Evolutionary conservation across 1,140 invertebrate species (phyloP).

Genomic region (Megalonaias nervosa): DNA sequence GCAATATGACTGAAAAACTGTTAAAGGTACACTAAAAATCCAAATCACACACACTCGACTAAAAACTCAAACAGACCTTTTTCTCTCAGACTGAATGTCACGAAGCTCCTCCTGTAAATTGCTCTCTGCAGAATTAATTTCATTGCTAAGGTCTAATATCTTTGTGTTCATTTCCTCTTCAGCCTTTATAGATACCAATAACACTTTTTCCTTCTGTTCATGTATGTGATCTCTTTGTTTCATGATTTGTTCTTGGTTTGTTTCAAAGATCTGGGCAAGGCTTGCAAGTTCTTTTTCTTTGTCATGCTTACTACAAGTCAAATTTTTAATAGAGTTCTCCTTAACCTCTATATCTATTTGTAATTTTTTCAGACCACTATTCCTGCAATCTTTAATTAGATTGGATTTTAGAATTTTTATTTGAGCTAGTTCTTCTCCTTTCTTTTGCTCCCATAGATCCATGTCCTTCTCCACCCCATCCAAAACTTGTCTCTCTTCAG

Average conservation of each 20-base stretch:
- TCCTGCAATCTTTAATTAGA: conserved; percentile 29
- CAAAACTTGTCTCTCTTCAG: conserved; percentile 51
- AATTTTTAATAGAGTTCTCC: conserved; percentile 27
- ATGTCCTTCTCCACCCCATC: conserved; percentile 56
- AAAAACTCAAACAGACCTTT: conserved; percentile 40
- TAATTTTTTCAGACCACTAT: conserved; percentile 34
- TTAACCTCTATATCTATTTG: conserved; percentile 34
- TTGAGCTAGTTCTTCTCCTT: conserved; percentile 37
- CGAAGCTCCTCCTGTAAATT: conserved; percentile 38
- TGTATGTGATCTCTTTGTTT: conserved; percentile 32
- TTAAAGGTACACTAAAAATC: too few relatives aligned
- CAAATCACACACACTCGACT: too few relatives aligned
- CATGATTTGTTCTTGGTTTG: conserved; percentile 30
- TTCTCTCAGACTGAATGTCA: conserved; percentile 46
- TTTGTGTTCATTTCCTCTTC: conserved; percentile 37
- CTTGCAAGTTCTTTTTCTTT: conserved; percentile 27
- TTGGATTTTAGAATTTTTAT: conserved; percentile 35
- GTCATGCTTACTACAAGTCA: conserved; percentile 33
- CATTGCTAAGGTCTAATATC: conserved; percentile 37
- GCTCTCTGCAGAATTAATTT: conserved; percentile 40
- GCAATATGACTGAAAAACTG: too few relatives aligned
- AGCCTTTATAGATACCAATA: conserved; percentile 16
- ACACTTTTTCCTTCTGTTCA: conserved; percentile 19
- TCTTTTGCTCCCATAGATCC: conserved; percentile 53
- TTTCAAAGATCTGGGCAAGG: conserved; percentile 25